Evolutionary conservation across 2,888 invertebrate species (phyloP).

Genomic region (Pristionchus exspectatus): DNA sequence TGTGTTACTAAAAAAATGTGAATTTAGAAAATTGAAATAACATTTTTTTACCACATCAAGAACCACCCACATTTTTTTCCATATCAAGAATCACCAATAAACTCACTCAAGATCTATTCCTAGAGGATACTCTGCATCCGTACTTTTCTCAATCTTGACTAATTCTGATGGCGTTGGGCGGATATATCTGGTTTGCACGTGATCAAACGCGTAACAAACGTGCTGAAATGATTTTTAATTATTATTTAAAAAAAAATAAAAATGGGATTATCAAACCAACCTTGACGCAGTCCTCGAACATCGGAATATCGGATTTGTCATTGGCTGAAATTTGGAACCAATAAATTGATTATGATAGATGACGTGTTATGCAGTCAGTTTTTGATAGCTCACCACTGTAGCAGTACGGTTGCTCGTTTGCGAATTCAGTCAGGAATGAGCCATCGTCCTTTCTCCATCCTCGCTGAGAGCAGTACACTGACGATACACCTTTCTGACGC

Average conservation of each 20-base stretch:
- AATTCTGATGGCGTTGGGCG: neutral
- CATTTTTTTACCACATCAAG: too few species aligned
- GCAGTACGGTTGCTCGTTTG: neutral
- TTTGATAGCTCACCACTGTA: neutral
- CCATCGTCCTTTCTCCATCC: slow-evolving; percentile 2
- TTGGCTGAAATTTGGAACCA: neutral
- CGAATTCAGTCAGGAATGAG: neutral
- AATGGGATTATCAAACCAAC: neutral
- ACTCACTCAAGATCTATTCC: slow-evolving; percentile 1
- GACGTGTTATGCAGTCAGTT: neutral
- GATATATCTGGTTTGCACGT: too few species aligned
- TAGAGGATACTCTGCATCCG: neutral
- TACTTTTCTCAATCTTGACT: neutral
- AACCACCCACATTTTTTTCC: neutral
- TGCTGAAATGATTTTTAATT: neutral
- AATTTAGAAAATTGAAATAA: neutral
- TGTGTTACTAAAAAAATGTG: neutral
- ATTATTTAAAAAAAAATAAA: neutral
- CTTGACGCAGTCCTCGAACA: neutral
- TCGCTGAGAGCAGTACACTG: neutral
- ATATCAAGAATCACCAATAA: neutral
- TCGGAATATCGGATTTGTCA: neutral
- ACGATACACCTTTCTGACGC: neutral
- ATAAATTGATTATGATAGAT: too few species aligned
- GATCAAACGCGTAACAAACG: neutral